Evolutionary conservation across 2,113 vertebrate genomes (phyloP), one percentile per base, ranked within the genome.

Genomic region (Brachyhypopomus gauderio): DNA sequence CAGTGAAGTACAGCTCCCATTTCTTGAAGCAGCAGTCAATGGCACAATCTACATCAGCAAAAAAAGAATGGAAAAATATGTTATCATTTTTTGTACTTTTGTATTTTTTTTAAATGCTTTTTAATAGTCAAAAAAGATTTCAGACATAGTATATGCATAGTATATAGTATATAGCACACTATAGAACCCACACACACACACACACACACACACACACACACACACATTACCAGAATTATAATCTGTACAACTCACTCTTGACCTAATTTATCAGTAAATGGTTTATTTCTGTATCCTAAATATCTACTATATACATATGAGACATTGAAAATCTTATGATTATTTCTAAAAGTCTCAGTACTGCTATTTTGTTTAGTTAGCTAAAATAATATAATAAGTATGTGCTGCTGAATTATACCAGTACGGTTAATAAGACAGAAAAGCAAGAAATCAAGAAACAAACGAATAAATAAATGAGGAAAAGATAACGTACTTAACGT

Each of bases 31-130:
- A n/a, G 22, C 48, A 60, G 67, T 27, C 64, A 56, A 64, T 19
- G 55, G 60, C 11, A 63, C 64, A 56, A 78, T 22, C 34, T 63
- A 27, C 16, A 38, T 27, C 34, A 67, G 19, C 16, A 81, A 59
- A 63, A 63, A 11, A 73, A 71, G 23, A 55, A 56, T 62, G 60
- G 19, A n/a, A 19, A 66, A 27, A 52, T 7, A 52, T 52, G 45
- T 52, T 52, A 8, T 45, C 2, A 34, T 7, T 67, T 67, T 67
- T 67, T 36, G n/a, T 20, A 60, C n/a, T 60, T 60, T 60, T 60
- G 19, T 7, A 8, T 52, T 60, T 22, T 59, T 58, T 58, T 58
- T 1, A 19, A 58, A 1, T 12, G 4, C 16, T 2, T 19, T 58
- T 22, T 27, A 23, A 64, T 14, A 16, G 22, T 11, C 25, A 23